These are phyloP conservation scores for Synergus japonicus DNA, from an alignment of 2,888 invertebrate genomes.

Conservation along the genomic window DNA sequence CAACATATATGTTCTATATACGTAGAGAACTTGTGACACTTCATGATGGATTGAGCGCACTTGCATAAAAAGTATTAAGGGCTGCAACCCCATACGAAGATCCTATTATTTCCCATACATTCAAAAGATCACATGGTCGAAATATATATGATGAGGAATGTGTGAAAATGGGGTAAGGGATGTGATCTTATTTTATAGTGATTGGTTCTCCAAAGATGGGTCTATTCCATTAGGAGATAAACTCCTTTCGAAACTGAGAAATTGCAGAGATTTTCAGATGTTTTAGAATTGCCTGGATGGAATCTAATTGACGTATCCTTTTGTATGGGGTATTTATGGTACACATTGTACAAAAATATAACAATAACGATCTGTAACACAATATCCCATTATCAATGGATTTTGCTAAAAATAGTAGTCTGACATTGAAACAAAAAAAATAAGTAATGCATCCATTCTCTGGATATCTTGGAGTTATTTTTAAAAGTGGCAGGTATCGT, in stretches of 20 bases:
- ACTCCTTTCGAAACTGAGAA: not conserved
- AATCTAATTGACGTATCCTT: too few species aligned
- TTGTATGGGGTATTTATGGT: too few species aligned
- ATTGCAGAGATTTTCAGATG: not conserved
- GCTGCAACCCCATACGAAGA: not conserved
- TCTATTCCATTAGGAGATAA: constrained; percentile 9
- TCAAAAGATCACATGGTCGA: not conserved
- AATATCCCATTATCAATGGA: too few species aligned
- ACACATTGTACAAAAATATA: too few species aligned
- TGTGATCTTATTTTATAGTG: not conserved
- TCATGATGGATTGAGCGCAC: constrained; percentile 27
- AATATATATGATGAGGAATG: not conserved
- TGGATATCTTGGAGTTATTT: not conserved
- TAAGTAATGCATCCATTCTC: too few species aligned
- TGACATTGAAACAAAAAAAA: too few species aligned
- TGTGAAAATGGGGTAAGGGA: not conserved
- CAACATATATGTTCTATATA: constrained; percentile 17
- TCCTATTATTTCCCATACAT: not conserved
- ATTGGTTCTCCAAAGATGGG: not conserved
- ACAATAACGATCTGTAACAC: too few species aligned
- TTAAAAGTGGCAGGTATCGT: not conserved
- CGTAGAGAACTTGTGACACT: constrained; percentile 26
- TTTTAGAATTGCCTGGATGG: too few species aligned
- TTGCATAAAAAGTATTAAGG: not conserved
- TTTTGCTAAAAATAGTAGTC: too few species aligned